A percentile compares a stretch with the other conserved stretches of the same genome.
These are phyloP conservation scores for Emydura subglobosa DNA, from an alignment of 2,113 vertebrate species.

Conservation along the genomic window DNA sequence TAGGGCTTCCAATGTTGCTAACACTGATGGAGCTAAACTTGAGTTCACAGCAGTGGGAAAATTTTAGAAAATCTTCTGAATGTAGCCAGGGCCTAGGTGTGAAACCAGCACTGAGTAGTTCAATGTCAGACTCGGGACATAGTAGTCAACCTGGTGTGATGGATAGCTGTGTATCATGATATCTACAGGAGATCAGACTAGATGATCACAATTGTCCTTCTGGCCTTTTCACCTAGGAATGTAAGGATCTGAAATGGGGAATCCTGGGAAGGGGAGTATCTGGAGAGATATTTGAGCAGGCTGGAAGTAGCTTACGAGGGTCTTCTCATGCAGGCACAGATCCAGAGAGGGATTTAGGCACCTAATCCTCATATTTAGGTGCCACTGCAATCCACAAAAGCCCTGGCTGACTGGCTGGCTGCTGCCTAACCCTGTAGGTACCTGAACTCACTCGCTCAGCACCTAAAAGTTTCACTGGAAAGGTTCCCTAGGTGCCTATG, in stretches of 20 bases:
- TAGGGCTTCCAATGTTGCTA: slow-evolving; percentile 52
- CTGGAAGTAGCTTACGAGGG: neutral
- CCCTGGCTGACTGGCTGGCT: neutral
- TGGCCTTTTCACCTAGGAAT: neutral
- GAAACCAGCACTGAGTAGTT: neutral
- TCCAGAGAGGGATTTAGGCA: neutral
- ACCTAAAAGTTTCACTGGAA: neutral
- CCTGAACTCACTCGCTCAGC: neutral
- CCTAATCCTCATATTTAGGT: neutral
- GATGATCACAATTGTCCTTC: neutral
- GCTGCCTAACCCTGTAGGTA: neutral
- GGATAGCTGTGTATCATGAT: neutral
- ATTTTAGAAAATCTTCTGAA: slow-evolving; percentile 51
- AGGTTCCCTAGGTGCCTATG: neutral
- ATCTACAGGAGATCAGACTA: neutral
- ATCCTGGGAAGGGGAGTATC: neutral
- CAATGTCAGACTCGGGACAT: neutral
- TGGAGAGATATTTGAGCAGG: neutral
- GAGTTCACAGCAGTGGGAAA: neutral
- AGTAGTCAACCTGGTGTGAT: neutral
- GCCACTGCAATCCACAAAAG: neutral
- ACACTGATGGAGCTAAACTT: neutral
- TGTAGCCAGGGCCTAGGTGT: slow-evolving; percentile 22
- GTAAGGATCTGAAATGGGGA: neutral
- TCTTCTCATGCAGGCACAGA: neutral